Base-by-base conservation (phyloP, 2,797 vertebrate genomes). In the Semaprochilodus insignis region DNA sequence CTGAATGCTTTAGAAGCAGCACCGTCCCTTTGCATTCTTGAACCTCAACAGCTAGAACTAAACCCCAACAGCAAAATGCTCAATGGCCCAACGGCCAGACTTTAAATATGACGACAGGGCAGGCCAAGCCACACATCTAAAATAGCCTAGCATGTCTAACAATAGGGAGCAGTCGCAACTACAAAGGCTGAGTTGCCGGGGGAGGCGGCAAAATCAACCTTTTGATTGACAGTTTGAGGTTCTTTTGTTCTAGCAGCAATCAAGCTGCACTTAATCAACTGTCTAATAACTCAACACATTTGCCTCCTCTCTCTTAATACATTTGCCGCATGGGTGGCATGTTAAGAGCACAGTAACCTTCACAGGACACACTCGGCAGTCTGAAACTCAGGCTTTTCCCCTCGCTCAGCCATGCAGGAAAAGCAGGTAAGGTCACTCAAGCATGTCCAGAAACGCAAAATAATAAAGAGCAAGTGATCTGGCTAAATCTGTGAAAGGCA, bases 71-170 rank as follows among this genome's bases (percentile, higher is more conserved):
- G 52, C 27, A 59, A 59, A 36, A 10, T 4, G 34, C 19, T 36
- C 27, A 1, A 10, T n/a, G 59, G 54, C 21, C 11, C 27, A 74
- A 59, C 31, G 6, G 19, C 55, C 72, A 31, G 54, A n/a, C 21
- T 70, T 76, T 21, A 70, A 60, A 52, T 70, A 70, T 36, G 74
- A 77, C 13, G 65, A 76, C 54, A 60, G 74, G 63, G 4, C 4
- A 23, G 25, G 55, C 19, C 2, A 63, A 62, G 80, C 40, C 63
- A 77, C 78, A 65, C 70, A 81, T 73, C 81, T 66, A 83, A 87
- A 85, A 87, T 85, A 81, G 72, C 78, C 40, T 71, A 63, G 6
- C 8, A 19, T 4, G 23, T 67, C 48, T 55, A 51, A 72, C 69
- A 72, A 72, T 72, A 74, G 78, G 15, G 59, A 65, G 59, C 59